Conservation (phyloP, 1,140 invertebrate genomes). For the Calliopsis andreniformis region DNA sequence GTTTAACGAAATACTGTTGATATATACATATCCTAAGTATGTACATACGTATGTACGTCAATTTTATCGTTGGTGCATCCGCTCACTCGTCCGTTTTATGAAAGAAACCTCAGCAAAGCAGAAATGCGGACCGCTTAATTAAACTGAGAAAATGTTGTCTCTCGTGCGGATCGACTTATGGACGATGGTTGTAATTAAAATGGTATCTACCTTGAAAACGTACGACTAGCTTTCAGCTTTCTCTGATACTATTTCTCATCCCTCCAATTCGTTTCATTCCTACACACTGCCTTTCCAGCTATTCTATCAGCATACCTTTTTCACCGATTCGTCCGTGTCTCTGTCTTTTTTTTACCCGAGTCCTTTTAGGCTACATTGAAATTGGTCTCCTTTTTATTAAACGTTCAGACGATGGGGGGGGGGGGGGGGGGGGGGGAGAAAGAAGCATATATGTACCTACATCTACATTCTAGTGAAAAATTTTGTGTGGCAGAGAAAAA, state of each 20-base stretch:
- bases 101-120: conserved; percentile 13
- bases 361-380: conserved; percentile 14
- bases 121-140: conserved; percentile 16
- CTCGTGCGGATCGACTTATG: conserved; percentile 65
- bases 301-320: conserved; percentile 8
- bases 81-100: background rate
- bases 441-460: background rate
- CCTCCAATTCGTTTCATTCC: conserved; percentile 41
- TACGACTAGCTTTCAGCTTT: conserved; percentile 54
- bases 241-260: conserved; percentile 56
- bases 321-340: background rate
- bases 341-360: background rate
- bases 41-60: no score
- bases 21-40: no score
- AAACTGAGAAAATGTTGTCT: conserved; percentile 36
- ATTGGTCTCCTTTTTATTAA: conserved; percentile 47
- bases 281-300: background rate
- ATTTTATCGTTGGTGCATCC: no score
- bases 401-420: conserved; percentile 2
- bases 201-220: conserved; percentile 62
- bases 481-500: background rate
- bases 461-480: conserved; percentile 9
- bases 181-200: conserved; percentile 68
- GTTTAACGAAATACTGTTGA: background rate
- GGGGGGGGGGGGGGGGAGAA: no score